Evolutionary conservation across 2,113 vertebrate species (phyloP).

Genomic region (Tamias sibiricus): DNA sequence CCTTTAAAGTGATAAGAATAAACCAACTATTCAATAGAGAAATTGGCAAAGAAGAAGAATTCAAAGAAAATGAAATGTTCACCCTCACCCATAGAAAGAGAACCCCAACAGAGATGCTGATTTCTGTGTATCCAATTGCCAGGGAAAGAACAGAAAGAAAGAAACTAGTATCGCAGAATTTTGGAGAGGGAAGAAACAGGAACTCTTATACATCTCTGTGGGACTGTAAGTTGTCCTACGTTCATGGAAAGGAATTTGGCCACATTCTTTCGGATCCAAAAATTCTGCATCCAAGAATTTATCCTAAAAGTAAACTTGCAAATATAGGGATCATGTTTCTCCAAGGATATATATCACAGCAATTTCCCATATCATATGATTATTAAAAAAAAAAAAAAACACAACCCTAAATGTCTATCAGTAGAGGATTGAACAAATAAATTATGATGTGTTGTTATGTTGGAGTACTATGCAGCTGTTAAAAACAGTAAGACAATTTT

Average conservation of each 20-base stretch:
- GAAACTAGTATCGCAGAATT: neutral
- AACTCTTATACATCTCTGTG: neutral
- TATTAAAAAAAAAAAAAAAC: no score
- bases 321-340: neutral
- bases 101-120: neutral
- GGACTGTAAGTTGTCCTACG: neutral
- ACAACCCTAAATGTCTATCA: neutral
- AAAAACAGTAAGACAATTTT: neutral
- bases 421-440: neutral
- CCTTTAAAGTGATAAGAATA: neutral
- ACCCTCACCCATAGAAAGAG: neutral
- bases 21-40: neutral
- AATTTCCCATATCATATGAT: neutral
- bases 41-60: neutral
- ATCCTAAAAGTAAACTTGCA: conserved; percentile 15
- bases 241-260: neutral
- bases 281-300: neutral
- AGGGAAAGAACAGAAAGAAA: neutral
- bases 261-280: neutral
- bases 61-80: neutral
- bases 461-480: neutral
- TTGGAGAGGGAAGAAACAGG: neutral
- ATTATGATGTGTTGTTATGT: neutral
- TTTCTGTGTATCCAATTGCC: neutral
- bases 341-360: neutral